Base-by-base conservation (phyloP, 2,797 vertebrate species). In the Microtus obscurus region DNA sequence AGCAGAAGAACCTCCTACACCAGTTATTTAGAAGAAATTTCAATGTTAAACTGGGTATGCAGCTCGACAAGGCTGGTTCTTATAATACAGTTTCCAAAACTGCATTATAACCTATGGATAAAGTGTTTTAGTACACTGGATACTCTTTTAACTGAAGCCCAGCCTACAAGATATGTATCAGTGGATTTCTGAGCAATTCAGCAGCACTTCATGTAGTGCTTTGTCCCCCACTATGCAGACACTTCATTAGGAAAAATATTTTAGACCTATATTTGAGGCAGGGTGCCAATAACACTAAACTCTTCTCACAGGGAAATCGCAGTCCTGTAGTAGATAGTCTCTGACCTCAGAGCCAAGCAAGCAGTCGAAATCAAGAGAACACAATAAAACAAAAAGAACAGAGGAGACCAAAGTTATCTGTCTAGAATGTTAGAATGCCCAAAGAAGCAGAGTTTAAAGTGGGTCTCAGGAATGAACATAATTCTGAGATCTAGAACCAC, bases 21-120 rank as follows among this genome's bases (percentile, higher is more conserved):
- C 76, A 89, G 83, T 87, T 81, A 71, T 80, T 87, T 37, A 76
- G 61, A 71, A 93, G 61, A 31, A 96, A 53, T 17, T 53, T 45
- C 23, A 51, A 4, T 40, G 77, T 45, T 31, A 51, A 92, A 85
- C 92, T 69, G 27, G 25, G 19, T 67, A 45, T 37, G 19, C 1
- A 3, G 21, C 13, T 89, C 56, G 17, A 61, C 13, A n/a, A 34
- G 23, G 76, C n/a, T 87, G 56, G 56, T 59, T 21, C 56, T 59
- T 59, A 59, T 59, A 59, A 21, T 59, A 59, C 56, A 59, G 56
- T 59, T 63, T 73, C 29, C 51, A 78, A 87, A 53, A 56, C 23
- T 27, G 4, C 45, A 31, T 40, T 91, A 19, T 37, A 74, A 77
- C 67, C 86, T 65, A 51, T 1, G 12, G 6, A 61, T 86, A 88